A percentile compares a stretch with the other conserved stretches of the same genome.
phyloP scores from a whole-genome alignment of 2,888 invertebrate species.

The Leistus spinibarbis region DNA sequence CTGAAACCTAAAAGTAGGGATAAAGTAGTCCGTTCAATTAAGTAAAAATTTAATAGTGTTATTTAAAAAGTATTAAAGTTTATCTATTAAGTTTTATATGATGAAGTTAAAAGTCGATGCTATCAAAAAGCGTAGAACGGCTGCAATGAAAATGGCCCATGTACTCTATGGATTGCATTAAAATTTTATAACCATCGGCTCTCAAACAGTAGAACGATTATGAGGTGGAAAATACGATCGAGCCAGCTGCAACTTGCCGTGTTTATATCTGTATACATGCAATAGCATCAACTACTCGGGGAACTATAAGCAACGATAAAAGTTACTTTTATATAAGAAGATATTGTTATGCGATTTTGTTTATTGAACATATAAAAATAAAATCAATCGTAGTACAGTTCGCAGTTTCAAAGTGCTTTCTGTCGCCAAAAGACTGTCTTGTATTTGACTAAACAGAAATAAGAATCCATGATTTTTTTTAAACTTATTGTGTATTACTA shows the following conservation, averaged over 20 bases:
- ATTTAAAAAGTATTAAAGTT: background rate
- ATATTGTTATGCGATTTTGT: background rate
- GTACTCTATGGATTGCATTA: conserved; percentile 6
- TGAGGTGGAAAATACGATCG: conserved; percentile 17
- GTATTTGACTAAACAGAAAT: no score
- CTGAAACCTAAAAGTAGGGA: no score
- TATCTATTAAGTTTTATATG: background rate
- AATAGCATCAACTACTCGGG: background rate
- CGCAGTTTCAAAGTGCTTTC: no score
- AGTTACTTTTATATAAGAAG: background rate
- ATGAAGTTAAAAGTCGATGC: conserved; percentile 2
- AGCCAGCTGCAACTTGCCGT: background rate
- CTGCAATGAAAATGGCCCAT: background rate
- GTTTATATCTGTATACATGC: background rate
- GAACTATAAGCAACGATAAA: background rate
- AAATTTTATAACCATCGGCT: conserved; percentile 11
- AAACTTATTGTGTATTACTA: no score
- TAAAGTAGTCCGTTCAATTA: background rate
- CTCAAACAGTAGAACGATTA: conserved; percentile 16
- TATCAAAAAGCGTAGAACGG: conserved; percentile 1
- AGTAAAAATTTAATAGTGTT: background rate
- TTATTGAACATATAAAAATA: background rate
- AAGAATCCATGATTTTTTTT: no score
- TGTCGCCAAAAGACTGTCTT: no score
- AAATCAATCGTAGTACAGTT: background rate